Evolutionary conservation across 2,113 vertebrate genomes (phyloP).

Genomic region (Neodontobutis hainanensis): DNA sequence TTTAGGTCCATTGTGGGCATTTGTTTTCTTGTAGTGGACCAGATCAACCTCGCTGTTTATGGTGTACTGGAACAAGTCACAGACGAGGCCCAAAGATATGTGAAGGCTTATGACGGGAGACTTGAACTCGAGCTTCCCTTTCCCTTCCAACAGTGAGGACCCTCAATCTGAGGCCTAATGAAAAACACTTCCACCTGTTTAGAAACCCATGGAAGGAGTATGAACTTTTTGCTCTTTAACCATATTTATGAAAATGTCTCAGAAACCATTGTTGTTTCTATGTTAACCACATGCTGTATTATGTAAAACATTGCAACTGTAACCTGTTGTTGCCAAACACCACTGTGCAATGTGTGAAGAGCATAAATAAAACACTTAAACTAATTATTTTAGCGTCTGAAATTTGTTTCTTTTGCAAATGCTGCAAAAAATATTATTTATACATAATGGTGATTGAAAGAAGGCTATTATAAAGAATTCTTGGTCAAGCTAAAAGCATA

Average conservation of each 20-base stretch:
- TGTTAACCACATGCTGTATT: conserved; percentile 42
- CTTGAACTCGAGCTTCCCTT: conserved; percentile 81
- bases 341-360: conserved; percentile 22
- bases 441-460: no score
- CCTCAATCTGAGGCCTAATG: conserved; percentile 36
- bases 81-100: conserved; percentile 57
- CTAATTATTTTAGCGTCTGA: conserved; percentile 7
- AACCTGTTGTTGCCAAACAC: conserved; percentile 25
- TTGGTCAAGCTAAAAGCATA: no score
- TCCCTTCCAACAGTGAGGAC: conserved; percentile 69
- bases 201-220: conserved; percentile 31
- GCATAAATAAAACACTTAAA: conserved; percentile 61
- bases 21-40: conserved; percentile 51
- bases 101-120: conserved; percentile 77
- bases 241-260: conserved; percentile 64
- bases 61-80: conserved; percentile 72
- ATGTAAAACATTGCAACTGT: conserved; percentile 45
- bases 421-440: background rate
- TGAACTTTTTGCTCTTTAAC: conserved; percentile 45
- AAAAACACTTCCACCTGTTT: conserved; percentile 64
- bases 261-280: conserved; percentile 28
- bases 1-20: conserved; percentile 32
- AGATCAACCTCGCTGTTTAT: conserved; percentile 64
- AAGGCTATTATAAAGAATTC: no score
- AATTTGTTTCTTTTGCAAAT: background rate